Conservation (phyloP, 2,113 vertebrate species). For the Pardalotus punctatus region DNA sequence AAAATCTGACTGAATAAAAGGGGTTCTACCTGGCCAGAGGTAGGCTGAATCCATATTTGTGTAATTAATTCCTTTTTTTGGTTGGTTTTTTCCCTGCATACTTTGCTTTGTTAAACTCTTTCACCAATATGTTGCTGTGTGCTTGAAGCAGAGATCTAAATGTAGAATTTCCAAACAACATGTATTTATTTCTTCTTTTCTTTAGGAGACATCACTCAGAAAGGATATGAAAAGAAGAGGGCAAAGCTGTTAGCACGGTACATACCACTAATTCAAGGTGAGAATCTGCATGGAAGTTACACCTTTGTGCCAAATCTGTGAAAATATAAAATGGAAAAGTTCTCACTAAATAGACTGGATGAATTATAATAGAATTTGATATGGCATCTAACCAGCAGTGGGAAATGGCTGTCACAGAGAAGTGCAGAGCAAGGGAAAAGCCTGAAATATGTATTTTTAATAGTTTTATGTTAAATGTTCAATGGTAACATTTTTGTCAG, state of each 20-base stretch:
- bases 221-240: conserved; percentile 81
- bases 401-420: neutral
- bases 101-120: neutral
- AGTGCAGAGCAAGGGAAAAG: neutral
- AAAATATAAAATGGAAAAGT: neutral
- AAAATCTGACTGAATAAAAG: neutral
- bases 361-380: neutral
- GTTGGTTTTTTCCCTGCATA: neutral
- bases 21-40: neutral
- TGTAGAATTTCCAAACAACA: neutral
- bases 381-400: neutral
- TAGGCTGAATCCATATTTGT: neutral
- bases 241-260: conserved; percentile 77
- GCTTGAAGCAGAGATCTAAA: neutral
- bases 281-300: neutral
- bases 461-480: neutral
- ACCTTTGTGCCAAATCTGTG: neutral
- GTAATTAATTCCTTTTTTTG: neutral
- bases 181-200: neutral
- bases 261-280: conserved; percentile 76
- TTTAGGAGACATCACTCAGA: conserved; percentile 81
- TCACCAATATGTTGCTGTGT: neutral
- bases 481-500: neutral
- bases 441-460: neutral
- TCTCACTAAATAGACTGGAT: neutral